Evolutionary conservation across 2,113 vertebrate species (phyloP).

Genomic region (Anser cygnoides): DNA sequence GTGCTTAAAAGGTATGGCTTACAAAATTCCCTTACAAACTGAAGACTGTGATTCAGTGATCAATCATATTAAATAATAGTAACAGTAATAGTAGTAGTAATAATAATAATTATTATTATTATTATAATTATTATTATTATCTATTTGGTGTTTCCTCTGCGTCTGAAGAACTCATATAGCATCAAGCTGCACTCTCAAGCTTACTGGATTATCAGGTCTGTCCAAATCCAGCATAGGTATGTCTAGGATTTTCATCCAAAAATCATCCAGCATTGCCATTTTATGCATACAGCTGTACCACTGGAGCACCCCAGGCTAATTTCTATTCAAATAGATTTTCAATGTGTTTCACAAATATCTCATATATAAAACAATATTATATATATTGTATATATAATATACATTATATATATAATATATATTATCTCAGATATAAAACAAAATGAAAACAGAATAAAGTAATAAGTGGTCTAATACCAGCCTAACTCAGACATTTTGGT

Average conservation of each 20-base stretch:
- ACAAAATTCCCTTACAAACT: background rate
- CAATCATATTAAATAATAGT: background rate
- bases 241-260: background rate
- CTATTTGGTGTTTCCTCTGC: background rate
- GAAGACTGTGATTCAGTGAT: background rate
- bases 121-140: background rate
- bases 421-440: no score
- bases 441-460: background rate
- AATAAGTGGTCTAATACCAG: background rate
- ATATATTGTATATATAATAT: no score
- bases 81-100: no score
- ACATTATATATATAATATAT: no score
- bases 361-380: no score
- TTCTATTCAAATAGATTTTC: background rate
- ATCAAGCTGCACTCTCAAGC: no score
- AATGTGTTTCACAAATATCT: background rate
- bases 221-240: background rate
- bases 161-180: background rate
- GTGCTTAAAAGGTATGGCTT: background rate
- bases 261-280: background rate
- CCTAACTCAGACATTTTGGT: background rate
- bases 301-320: background rate
- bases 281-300: background rate
- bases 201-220: background rate
- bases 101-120: no score